A percentile compares a stretch with the other conserved stretches of the same genome.
Evolutionary conservation across 2,888 invertebrate genomes (phyloP).

Genomic region (Caenorhabditis becei): DNA sequence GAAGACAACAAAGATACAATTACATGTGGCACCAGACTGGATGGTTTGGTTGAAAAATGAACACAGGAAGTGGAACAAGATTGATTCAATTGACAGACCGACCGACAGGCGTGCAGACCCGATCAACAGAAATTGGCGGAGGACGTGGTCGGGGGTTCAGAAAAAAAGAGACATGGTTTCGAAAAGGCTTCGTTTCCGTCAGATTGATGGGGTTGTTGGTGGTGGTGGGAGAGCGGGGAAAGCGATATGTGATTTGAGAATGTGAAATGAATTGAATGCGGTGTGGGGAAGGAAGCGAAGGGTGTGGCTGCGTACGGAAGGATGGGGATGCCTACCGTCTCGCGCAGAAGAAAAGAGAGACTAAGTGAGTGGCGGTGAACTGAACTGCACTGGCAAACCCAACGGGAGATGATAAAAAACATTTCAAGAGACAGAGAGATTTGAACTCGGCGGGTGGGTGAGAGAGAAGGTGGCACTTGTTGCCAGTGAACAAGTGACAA

Average conservation of each 20-base stretch:
- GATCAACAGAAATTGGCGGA: background rate
- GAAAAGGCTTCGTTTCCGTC: background rate
- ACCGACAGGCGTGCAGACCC: background rate
- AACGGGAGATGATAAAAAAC: constrained; percentile 2
- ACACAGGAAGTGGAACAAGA: constrained; percentile 55
- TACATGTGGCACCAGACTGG: constrained; percentile 1
- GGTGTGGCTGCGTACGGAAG: constrained; percentile 21
- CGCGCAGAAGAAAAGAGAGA: background rate
- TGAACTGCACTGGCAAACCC: background rate
- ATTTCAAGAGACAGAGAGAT: background rate
- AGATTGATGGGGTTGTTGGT: background rate
- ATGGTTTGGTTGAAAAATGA: constrained; percentile 17
- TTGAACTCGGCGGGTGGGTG: background rate
- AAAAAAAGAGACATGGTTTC: background rate
- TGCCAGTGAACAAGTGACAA: constrained; percentile 45
- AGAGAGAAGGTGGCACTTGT: constrained; percentile 42
- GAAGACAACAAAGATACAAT: background rate
- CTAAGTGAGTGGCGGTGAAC: constrained; percentile 21
- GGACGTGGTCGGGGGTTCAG: background rate
- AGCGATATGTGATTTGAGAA: constrained; percentile 38
- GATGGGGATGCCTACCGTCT: constrained; percentile 4
- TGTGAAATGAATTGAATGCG: constrained; percentile 36
- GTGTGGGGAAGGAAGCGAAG: constrained; percentile 19
- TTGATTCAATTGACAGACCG: constrained; percentile 27
- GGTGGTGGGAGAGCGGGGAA: constrained; percentile 6